Percentiles rank a stretch among this genome's conserved stretches.
Evolutionary conservation across 2,113 vertebrate species (phyloP).

Genomic region (Xiphorhynchus elegans): DNA sequence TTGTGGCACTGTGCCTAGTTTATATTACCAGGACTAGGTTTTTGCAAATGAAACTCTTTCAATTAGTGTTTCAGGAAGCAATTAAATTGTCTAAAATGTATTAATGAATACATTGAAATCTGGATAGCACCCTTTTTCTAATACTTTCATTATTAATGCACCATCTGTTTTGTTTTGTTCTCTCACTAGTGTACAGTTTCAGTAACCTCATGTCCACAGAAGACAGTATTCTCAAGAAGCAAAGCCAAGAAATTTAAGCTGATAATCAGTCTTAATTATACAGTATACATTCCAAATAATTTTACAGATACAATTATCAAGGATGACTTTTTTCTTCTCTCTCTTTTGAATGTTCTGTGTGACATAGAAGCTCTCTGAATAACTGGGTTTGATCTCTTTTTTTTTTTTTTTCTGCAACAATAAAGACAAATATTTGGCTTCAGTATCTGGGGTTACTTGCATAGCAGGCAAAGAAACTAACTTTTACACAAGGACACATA

Average conservation of each 20-base stretch:
- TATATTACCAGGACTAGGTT: constrained; percentile 74
- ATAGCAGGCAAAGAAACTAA: background rate
- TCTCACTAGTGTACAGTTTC: constrained; percentile 55
- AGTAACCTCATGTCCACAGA: constrained; percentile 67
- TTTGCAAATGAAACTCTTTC: constrained; percentile 80
- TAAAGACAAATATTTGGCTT: constrained; percentile 56
- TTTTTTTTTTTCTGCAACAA: background rate
- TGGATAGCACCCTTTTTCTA: constrained; percentile 71
- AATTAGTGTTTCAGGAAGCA: constrained; percentile 81
- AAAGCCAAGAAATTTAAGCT: constrained; percentile 68
- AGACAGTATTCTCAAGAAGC: constrained; percentile 57
- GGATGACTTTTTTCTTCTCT: background rate
- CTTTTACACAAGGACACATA: background rate
- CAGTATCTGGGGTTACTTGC: background rate
- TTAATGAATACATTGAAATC: constrained; percentile 80
- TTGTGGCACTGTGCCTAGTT: constrained; percentile 74
- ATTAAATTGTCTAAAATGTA: constrained; percentile 82
- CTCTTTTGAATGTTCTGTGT: background rate
- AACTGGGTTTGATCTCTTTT: constrained; percentile 36
- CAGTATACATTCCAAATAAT: constrained; percentile 49
- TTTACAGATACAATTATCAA: constrained; percentile 45
- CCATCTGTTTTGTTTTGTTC: constrained; percentile 76
- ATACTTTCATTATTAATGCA: constrained; percentile 76
- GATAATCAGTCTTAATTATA: constrained; percentile 61
- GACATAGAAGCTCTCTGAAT: background rate